Conservation (phyloP, 2,797 vertebrate genomes). For the Natrix natrix region DNA sequence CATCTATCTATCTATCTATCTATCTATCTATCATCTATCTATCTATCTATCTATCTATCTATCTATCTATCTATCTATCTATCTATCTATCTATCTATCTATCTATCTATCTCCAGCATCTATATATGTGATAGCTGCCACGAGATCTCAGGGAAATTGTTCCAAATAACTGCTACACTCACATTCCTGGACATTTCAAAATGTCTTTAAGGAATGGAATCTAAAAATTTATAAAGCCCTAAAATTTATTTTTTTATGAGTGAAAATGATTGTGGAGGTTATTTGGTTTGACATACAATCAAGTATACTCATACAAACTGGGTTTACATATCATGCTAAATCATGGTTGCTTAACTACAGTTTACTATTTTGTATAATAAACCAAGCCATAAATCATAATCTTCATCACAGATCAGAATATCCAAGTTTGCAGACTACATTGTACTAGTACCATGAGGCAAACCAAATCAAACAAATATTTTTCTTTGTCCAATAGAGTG, state of each 20-base stretch:
- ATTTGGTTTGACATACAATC: not conserved
- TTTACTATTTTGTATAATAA: not conserved
- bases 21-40: too few species aligned
- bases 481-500: not conserved
- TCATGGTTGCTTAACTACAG: not conserved
- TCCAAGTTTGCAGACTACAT: not conserved
- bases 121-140: not conserved
- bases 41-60: too few species aligned
- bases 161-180: not conserved
- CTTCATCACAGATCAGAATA: not conserved
- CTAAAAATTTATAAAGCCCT: not conserved
- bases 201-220: not conserved
- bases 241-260: not conserved
- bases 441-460: not conserved
- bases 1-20: too few species aligned
- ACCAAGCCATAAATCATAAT: not conserved
- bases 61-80: too few species aligned
- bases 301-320: not conserved
- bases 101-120: not conserved
- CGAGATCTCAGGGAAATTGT: not conserved
- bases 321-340: not conserved
- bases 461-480: not conserved
- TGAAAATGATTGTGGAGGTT: not conserved
- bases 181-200: not conserved
- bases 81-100: too few species aligned